Evolutionary conservation across 2,888 invertebrate species (phyloP).

Genomic region (Leptopilina myrica): DNA sequence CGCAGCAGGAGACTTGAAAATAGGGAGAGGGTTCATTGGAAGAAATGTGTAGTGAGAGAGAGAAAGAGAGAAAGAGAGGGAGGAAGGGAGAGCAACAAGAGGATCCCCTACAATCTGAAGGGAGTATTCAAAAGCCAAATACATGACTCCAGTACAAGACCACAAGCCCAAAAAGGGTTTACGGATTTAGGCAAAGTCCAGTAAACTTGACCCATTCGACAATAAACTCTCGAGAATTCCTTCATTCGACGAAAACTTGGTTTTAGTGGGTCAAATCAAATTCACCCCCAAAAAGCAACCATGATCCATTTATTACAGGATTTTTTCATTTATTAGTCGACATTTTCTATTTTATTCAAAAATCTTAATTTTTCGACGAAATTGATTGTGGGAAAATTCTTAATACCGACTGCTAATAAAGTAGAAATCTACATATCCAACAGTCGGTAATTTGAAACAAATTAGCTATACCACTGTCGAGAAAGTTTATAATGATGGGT

Average conservation of each 20-base stretch:
- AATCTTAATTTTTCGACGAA: too few relatives aligned
- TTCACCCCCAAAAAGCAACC: not conserved
- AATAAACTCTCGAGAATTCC: not conserved
- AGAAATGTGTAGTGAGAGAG: conserved; percentile 20
- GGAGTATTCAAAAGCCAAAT: conserved; percentile 61
- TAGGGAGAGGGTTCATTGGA: conserved; percentile 52
- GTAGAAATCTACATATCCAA: not conserved
- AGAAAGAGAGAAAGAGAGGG: conserved; percentile 26
- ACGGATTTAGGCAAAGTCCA: conserved; percentile 67
- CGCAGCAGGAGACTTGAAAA: conserved; percentile 64
- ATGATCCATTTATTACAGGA: not conserved
- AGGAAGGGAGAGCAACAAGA: conserved; percentile 50
- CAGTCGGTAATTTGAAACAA: not conserved
- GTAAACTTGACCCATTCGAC: conserved; percentile 73
- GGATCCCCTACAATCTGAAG: conserved; percentile 30
- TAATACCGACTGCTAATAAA: not conserved
- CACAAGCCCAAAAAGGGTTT: conserved; percentile 73
- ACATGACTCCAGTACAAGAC: conserved; percentile 68
- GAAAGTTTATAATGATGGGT: too few relatives aligned
- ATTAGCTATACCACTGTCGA: too few relatives aligned
- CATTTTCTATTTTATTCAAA: too few relatives aligned
- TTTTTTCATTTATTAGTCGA: too few relatives aligned
- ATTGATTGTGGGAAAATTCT: not conserved
- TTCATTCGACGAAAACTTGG: not conserved
- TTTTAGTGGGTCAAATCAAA: conserved; percentile 10